These are phyloP conservation scores for Callipepla squamata DNA, from an alignment of 2,113 vertebrate species.

Conservation along the genomic window DNA sequence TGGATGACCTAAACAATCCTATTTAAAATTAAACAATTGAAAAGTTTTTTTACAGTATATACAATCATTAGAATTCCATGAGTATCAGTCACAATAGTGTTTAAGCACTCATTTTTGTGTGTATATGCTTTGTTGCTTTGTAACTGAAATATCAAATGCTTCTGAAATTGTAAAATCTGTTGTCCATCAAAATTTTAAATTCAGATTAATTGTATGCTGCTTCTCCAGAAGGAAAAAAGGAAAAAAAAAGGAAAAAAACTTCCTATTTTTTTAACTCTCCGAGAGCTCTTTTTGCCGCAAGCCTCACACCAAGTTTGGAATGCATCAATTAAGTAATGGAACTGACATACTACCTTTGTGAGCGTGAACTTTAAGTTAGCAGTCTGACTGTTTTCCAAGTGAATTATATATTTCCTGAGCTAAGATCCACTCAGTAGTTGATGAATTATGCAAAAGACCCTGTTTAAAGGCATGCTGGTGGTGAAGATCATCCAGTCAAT, in stretches of 20 bases:
- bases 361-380: background rate
- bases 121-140: background rate
- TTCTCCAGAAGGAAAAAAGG: background rate
- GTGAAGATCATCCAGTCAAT: background rate
- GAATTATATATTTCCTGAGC: background rate
- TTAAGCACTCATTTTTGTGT: background rate
- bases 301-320: background rate
- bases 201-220: background rate
- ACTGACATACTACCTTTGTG: background rate
- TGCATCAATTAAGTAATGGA: background rate
- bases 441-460: background rate
- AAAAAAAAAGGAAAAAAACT: fast-evolving
- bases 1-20: background rate
- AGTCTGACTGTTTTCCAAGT: background rate
- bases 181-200: background rate
- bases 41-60: background rate
- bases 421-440: background rate
- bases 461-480: background rate
- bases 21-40: background rate
- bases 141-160: background rate
- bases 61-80: background rate
- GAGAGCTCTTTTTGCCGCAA: background rate
- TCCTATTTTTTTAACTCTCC: background rate
- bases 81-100: background rate
- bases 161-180: background rate